Conservation (phyloP, 35 echinoderm and acorn worm genomes). For the Lytechinus pictus region DNA sequence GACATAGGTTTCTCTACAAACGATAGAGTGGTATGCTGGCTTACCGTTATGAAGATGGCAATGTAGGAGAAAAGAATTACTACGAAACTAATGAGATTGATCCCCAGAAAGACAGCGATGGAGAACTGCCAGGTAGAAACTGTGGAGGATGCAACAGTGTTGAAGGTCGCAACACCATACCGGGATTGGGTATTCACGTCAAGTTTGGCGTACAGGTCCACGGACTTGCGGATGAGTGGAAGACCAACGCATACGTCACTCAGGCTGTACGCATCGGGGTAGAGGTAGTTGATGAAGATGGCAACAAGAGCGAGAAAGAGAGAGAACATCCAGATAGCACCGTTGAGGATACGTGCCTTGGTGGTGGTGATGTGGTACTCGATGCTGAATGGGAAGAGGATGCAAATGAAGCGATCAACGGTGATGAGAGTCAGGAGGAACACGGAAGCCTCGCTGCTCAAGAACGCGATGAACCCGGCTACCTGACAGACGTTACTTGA, state of each 20-base stretch:
- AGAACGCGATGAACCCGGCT: constrained; percentile 65
- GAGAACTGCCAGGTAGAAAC: constrained; percentile 69
- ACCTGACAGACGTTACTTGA: constrained; percentile 54
- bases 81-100: constrained; percentile 73
- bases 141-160: constrained; percentile 6
- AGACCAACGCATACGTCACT: constrained; percentile 56
- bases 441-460: constrained; percentile 76
- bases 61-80: constrained; percentile 62
- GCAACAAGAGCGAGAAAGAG: constrained; percentile 52
- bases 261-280: constrained; percentile 37
- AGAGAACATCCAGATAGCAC: constrained; percentile 49
- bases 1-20: neutral
- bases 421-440: constrained; percentile 72
- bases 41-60: constrained; percentile 64
- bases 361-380: constrained; percentile 21
- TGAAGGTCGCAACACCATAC: constrained; percentile 32
- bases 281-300: constrained; percentile 34
- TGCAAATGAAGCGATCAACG: constrained; percentile 65
- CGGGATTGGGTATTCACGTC: neutral
- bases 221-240: constrained; percentile 46
- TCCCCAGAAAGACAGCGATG: constrained; percentile 65
- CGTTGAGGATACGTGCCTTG: neutral
- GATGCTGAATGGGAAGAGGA: constrained; percentile 65
- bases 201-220: constrained; percentile 29
- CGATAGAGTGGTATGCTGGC: neutral